Evolutionary conservation across 2,113 vertebrate species (phyloP), one percentile per base, ranked within the genome.

Genomic region (Chiloscyllium plagiosum): DNA sequence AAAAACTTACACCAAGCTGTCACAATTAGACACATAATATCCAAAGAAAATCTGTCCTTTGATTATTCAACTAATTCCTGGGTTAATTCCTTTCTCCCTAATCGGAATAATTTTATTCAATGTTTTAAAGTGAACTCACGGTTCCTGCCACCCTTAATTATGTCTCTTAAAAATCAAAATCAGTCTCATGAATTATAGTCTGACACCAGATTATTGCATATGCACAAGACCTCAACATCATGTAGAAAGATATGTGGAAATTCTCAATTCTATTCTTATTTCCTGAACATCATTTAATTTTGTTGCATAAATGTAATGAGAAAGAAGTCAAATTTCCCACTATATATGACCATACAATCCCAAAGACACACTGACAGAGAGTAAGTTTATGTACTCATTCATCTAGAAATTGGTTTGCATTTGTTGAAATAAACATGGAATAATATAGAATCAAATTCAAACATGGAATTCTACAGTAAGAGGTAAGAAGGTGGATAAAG

Each of bases 91-190:
- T 61, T 90, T 76, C 33, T 90, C 12, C 29, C 52, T 90, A 10
- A 13, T 19, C 4, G 19, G 12, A 90, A 52, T 12, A 4, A 15
- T 90, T 61, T 90, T 17, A 89, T 56, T 56, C 26, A 56, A 56
- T 89, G 26, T 89, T 29, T 90, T 33, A 90, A 26, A 61, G 61
- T 90, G 61, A 90, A 56, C 87, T 8, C 61, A 29, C 17, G 61
- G 61, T 61, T 89, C 26, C 29, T 61, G 33, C 52, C 26, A 26
- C 17, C 10, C 12, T 90, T 90, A 90, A 90, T 90, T 19, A 90
- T 19, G 87, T 90, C 87, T 90, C 87, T 90, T 90, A 29, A 90
- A 15, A 90, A 90, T 90, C 56, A 61, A 90, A 90, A 61, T 56
- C 52, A 61, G 26, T n/a, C 13, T 4, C 87, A 61, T 29, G 50